phyloP scores from a whole-genome alignment of 2,888 invertebrate genomes.

The Hypena proboscidalis region DNA sequence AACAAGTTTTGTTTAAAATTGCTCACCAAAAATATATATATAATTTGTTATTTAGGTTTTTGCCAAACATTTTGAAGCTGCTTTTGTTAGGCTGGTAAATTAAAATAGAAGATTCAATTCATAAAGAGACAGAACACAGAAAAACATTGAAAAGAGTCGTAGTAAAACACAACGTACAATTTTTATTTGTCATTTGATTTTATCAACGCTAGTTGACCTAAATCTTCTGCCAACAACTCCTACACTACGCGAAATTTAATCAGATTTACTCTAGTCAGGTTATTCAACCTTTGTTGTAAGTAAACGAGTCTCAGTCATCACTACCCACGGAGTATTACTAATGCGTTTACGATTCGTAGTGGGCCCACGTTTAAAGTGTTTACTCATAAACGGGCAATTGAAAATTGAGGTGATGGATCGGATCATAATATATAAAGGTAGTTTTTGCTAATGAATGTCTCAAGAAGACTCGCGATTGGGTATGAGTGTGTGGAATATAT shows the following conservation, averaged over 20 bases:
- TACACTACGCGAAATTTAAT: slow-evolving; percentile 13
- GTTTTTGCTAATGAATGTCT: background rate
- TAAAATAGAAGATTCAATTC: too few relatives aligned
- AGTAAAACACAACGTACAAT: background rate
- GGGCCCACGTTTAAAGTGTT: slow-evolving; percentile 51
- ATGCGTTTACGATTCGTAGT: slow-evolving; percentile 73
- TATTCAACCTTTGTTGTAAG: slow-evolving; percentile 74
- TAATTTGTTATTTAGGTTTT: too few relatives aligned
- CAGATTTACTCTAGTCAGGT: slow-evolving; percentile 42
- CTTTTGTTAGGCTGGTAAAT: too few relatives aligned
- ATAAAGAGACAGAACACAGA: too few relatives aligned
- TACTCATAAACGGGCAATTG: slow-evolving; percentile 49
- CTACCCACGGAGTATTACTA: slow-evolving; percentile 73
- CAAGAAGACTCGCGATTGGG: background rate
- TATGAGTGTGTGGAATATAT: too few relatives aligned
- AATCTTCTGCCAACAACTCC: slow-evolving; percentile 6
- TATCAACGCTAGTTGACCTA: slow-evolving; percentile 11
- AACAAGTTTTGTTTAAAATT: too few relatives aligned
- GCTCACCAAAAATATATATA: too few relatives aligned
- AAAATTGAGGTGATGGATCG: background rate
- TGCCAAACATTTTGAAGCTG: too few relatives aligned
- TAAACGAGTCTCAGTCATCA: slow-evolving; percentile 76
- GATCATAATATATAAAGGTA: too few relatives aligned
- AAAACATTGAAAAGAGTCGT: background rate
- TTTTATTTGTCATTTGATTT: slow-evolving; percentile 1